phyloP scores from a whole-genome alignment of 37 sponge, comb jelly and placozoan genomes.

The Ephydatia muelleri region DNA sequence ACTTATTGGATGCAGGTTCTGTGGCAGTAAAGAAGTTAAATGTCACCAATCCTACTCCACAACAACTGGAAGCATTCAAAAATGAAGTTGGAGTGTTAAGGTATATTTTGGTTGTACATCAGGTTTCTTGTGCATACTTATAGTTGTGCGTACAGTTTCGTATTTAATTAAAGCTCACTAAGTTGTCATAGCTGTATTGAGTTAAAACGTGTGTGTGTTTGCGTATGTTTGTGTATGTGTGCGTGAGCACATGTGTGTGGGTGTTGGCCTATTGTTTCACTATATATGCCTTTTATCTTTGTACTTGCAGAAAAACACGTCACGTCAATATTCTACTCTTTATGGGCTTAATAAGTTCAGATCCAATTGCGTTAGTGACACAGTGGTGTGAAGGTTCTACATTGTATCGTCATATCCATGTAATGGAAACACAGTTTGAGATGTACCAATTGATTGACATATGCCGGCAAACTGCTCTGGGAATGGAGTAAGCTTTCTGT shows the following conservation, averaged over 20 bases:
- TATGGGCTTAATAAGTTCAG: constrained; percentile 91
- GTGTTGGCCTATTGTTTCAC: too few species aligned
- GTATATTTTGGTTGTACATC: too few species aligned
- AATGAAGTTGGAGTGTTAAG: too few species aligned
- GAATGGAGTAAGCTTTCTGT: constrained; percentile 84
- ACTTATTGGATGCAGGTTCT: too few species aligned
- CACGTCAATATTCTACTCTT: constrained; percentile 97
- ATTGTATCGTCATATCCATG: constrained; percentile 86
- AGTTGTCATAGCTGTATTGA: too few species aligned
- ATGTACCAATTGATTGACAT: constrained; percentile 88
- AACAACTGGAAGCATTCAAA: too few species aligned
- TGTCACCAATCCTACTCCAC: too few species aligned
- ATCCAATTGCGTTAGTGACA: constrained; percentile 91
- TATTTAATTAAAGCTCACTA: too few species aligned
- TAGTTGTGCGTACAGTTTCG: too few species aligned
- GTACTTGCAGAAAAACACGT: constrained; percentile 81
- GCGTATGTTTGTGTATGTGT: background rate
- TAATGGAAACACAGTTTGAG: constrained; percentile 77
- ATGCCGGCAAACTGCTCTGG: constrained; percentile 89
- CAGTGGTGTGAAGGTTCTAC: constrained; percentile 99
- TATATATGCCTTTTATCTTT: background rate
- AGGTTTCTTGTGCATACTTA: too few species aligned
- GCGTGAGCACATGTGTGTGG: too few species aligned
- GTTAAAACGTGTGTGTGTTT: background rate
- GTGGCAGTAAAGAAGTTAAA: too few species aligned